Percentiles rank a stretch among this genome's conserved stretches.
phyloP scores from a whole-genome alignment of 2,888 invertebrate genomes.

The Meghimatium bilineatum region DNA sequence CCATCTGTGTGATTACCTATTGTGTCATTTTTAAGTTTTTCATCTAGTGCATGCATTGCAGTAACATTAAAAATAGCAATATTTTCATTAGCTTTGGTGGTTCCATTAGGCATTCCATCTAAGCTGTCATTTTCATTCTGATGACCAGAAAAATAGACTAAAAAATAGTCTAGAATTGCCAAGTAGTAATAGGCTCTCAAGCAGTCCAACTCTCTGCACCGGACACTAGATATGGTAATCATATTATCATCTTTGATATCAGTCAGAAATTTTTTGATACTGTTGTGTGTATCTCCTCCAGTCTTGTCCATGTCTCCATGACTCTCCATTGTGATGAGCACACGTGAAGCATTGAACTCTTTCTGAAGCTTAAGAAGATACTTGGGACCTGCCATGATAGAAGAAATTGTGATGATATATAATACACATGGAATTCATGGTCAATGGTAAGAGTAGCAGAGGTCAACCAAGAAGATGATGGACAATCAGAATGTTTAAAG shows the following conservation, averaged over 20 bases:
- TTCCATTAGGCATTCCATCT: slow-evolving; percentile 38
- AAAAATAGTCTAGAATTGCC: slow-evolving; percentile 62
- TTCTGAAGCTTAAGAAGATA: slow-evolving; percentile 71
- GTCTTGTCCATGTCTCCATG: slow-evolving; percentile 63
- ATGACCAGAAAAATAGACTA: slow-evolving; percentile 46
- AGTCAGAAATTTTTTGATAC: slow-evolving; percentile 59
- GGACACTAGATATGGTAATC: slow-evolving; percentile 61
- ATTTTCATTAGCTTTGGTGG: not conserved
- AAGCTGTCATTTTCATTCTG: slow-evolving; percentile 31
- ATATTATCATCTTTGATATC: slow-evolving; percentile 59
- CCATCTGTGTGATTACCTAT: not conserved
- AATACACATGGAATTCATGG: too few relatives aligned
- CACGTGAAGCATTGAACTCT: slow-evolving; percentile 70
- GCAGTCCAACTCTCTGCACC: slow-evolving; percentile 70
- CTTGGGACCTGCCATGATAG: slow-evolving; percentile 63
- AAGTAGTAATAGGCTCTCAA: slow-evolving; percentile 71
- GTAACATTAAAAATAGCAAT: not conserved
- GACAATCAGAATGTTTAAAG: too few relatives aligned
- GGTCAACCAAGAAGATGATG: too few relatives aligned
- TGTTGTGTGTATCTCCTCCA: slow-evolving; percentile 48
- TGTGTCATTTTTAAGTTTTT: not conserved
- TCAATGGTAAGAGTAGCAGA: too few relatives aligned
- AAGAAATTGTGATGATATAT: too few relatives aligned
- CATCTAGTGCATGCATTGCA: not conserved
- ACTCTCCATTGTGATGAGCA: slow-evolving; percentile 70